A percentile compares a stretch with the other conserved stretches of the same genome.
Conservation (phyloP, 2,113 vertebrate species). For the Alouatta palliata region DNA sequence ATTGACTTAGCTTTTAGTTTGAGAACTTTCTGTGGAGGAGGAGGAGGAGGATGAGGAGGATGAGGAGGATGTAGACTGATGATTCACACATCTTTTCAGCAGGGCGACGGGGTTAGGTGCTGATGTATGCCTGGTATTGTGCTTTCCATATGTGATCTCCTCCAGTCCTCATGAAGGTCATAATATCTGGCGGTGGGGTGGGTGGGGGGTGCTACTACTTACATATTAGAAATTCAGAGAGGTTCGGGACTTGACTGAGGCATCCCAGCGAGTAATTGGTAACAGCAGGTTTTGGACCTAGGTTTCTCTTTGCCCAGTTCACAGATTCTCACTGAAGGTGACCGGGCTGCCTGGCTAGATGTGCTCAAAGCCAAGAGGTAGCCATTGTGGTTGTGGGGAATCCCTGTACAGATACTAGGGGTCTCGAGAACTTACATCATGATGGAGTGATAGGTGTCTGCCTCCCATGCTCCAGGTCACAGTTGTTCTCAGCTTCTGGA, state of each 20-base stretch:
- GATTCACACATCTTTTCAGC: neutral
- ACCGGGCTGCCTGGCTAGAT: neutral
- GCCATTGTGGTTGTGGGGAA: neutral
- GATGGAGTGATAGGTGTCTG: neutral
- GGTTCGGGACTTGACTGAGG: neutral
- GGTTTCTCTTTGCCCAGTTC: neutral
- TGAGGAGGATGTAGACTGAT: no score
- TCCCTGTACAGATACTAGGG: neutral
- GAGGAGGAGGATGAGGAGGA: no score
- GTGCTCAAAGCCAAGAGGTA: neutral
- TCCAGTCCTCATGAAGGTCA: neutral
- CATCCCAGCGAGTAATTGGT: neutral
- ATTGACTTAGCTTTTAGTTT: neutral
- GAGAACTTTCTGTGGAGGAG: neutral
- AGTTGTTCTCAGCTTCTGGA: neutral
- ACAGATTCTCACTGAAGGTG: no score
- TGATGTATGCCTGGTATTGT: neutral
- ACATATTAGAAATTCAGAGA: neutral
- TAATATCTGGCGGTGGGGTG: neutral
- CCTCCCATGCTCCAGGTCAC: neutral
- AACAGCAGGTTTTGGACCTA: fast-evolving
- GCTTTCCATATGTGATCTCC: neutral
- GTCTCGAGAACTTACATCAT: neutral
- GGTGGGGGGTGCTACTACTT: neutral
- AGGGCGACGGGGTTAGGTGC: neutral